Percentiles rank a stretch among this genome's conserved stretches.
These are phyloP conservation scores for Monochamus alternatus DNA, from an alignment of 2,888 invertebrate species.

Conservation along the genomic window DNA sequence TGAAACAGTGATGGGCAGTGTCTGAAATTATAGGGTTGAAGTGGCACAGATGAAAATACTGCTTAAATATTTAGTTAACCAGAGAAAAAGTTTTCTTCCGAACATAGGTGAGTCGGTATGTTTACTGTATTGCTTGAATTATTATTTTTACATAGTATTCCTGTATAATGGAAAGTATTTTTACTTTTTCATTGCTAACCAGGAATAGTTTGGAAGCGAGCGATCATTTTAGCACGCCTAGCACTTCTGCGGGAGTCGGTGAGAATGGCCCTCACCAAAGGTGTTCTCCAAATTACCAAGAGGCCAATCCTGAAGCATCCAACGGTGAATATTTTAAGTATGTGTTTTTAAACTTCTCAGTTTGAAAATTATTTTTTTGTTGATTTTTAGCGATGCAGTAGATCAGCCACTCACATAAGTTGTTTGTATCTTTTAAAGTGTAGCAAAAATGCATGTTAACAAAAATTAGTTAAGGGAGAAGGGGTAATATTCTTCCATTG, in stretches of 20 bases:
- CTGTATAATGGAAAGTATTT: slow-evolving; percentile 33
- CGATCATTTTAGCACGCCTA: slow-evolving; percentile 49
- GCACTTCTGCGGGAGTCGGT: slow-evolving; percentile 50
- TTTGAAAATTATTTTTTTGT: neutral
- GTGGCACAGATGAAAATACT: no score
- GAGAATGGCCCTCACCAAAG: slow-evolving; percentile 51
- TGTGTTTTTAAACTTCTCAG: slow-evolving; percentile 35
- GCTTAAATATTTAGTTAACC: no score
- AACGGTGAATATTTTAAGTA: slow-evolving; percentile 52
- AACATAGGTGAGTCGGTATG: neutral
- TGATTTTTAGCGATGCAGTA: neutral
- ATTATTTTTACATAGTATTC: slow-evolving; percentile 3
- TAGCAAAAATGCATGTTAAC: neutral
- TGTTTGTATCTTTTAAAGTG: neutral
- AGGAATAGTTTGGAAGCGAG: slow-evolving; percentile 47
- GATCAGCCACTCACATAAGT: neutral
- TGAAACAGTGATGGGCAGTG: no score
- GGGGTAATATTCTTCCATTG: neutral
- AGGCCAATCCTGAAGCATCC: slow-evolving; percentile 45
- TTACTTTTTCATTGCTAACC: slow-evolving; percentile 35
- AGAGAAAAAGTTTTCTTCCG: no score
- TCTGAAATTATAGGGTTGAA: neutral
- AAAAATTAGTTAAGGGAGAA: neutral
- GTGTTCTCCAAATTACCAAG: slow-evolving; percentile 50
- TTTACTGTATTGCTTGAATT: slow-evolving; percentile 5